These are phyloP conservation scores for Eidolon helvum DNA, from an alignment of 2,113 vertebrate species.

Conservation along the genomic window DNA sequence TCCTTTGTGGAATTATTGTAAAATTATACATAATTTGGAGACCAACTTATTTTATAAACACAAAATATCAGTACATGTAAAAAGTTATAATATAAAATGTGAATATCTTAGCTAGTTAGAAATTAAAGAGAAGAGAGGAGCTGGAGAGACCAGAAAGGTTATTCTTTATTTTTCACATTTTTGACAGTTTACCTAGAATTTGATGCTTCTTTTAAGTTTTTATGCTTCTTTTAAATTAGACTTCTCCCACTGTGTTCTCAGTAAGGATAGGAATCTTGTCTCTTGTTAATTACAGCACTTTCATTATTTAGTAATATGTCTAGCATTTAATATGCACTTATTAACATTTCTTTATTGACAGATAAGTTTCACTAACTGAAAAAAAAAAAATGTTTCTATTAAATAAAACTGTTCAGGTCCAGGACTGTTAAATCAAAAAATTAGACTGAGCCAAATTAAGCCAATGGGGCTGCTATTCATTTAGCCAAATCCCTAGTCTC, in stretches of 20 bases:
- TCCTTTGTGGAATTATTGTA: not conserved
- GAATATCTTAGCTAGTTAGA: not conserved
- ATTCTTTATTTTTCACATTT: slow-evolving; percentile 15
- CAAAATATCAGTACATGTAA: not conserved
- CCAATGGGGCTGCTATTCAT: not conserved
- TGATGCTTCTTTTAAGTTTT: not conserved
- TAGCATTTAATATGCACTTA: not conserved
- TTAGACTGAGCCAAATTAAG: not conserved
- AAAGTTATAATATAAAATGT: slow-evolving; percentile 38
- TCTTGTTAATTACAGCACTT: not conserved
- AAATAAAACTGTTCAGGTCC: not conserved
- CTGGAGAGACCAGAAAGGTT: not conserved
- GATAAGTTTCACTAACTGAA: slow-evolving; percentile 17
- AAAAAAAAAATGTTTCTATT: not conserved
- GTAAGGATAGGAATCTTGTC: not conserved
- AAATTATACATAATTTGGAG: not conserved
- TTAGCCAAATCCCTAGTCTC: not conserved
- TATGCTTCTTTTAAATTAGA: not conserved
- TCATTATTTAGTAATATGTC: not conserved
- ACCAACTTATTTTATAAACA: not conserved
- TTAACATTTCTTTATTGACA: not conserved
- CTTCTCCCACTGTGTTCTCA: not conserved
- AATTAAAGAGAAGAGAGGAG: not conserved
- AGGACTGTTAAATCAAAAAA: not conserved
- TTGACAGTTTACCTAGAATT: not conserved